Percentiles rank a stretch among this genome's conserved stretches.
Conservation (phyloP, 2,888 invertebrate species). For the Phasia obesa region DNA sequence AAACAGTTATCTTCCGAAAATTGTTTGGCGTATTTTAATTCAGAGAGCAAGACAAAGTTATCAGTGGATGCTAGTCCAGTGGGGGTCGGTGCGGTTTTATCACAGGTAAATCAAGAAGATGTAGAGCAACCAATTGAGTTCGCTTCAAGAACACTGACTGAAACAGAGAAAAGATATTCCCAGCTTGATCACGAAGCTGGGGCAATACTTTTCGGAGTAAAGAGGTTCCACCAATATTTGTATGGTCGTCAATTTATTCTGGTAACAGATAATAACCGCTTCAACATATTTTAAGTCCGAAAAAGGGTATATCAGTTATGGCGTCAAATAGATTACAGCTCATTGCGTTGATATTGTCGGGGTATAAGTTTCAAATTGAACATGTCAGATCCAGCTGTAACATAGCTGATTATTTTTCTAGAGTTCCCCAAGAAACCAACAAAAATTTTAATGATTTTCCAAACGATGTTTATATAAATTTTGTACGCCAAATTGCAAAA, state of each 20-base stretch:
- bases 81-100: no score
- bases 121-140: not conserved
- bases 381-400: not conserved
- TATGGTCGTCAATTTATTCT: not conserved
- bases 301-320: not conserved
- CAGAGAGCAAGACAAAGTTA: no score
- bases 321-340: no score
- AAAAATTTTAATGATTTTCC: not conserved
- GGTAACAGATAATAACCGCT: not conserved
- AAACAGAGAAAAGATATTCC: no score
- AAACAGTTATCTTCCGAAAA: not conserved
- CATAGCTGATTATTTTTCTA: constrained; percentile 4
- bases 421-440: not conserved
- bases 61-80: no score
- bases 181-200: not conserved
- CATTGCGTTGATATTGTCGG: not conserved
- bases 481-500: not conserved
- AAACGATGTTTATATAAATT: not conserved
- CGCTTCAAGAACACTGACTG: not conserved
- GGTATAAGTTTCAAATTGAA: not conserved
- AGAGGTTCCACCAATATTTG: not conserved
- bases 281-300: not conserved
- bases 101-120: not conserved
- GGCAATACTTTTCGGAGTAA: not conserved
- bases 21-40: not conserved